Evolutionary conservation across 2,888 invertebrate species (phyloP).

Genomic region (Choristoneura rosaceana): DNA sequence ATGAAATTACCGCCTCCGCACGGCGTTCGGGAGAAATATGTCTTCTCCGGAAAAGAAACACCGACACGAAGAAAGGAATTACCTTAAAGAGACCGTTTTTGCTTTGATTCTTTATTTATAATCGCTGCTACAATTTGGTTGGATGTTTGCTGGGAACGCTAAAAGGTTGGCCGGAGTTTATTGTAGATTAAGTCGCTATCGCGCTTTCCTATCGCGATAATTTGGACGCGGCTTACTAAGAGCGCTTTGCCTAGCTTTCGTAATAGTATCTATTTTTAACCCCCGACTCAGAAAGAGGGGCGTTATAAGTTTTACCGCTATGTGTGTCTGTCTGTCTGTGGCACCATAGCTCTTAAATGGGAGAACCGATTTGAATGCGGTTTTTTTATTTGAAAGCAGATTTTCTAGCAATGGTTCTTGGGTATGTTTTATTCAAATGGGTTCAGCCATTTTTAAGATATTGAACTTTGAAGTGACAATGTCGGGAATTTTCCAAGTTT

Average conservation of each 20-base stretch:
- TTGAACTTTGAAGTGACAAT: too few species aligned
- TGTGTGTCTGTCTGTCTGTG: too few species aligned
- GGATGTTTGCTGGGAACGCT: constrained; percentile 12
- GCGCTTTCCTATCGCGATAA: constrained; percentile 22
- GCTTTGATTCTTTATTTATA: constrained; percentile 32
- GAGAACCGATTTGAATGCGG: too few species aligned
- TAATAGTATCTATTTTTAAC: not conserved
- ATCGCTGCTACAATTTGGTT: constrained; percentile 26
- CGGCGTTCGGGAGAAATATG: constrained; percentile 11
- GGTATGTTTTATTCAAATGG: too few species aligned
- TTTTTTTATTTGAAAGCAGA: too few species aligned
- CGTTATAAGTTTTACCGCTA: too few species aligned
- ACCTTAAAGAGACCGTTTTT: constrained; percentile 19
- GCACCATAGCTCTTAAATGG: too few species aligned
- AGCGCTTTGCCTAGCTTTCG: constrained; percentile 6
- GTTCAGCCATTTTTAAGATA: too few species aligned
- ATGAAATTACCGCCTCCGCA: constrained; percentile 13
- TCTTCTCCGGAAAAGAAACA: constrained; percentile 17
- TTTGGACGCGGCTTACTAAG: not conserved
- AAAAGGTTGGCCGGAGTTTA: constrained; percentile 30
- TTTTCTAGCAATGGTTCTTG: too few species aligned
- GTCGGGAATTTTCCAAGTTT: too few species aligned
- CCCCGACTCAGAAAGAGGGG: too few species aligned
- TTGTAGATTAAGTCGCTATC: constrained; percentile 27
- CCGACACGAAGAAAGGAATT: constrained; percentile 18